Evolutionary conservation across 2,888 invertebrate genomes (phyloP).

Genomic region (Prosapia bicincta): DNA sequence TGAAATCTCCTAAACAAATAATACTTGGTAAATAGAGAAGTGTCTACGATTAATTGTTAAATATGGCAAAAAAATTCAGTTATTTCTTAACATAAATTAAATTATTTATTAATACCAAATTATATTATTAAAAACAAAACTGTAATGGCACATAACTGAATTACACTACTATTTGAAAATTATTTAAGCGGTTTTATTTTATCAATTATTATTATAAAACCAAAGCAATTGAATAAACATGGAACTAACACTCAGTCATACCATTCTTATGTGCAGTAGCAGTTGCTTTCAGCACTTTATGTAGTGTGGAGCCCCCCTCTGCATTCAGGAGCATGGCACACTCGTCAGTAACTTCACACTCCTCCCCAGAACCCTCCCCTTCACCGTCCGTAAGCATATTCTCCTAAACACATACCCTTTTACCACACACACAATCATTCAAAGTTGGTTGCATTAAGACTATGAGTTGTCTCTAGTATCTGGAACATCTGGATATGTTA

Average conservation of each 20-base stretch:
- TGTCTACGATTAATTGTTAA: too few species aligned
- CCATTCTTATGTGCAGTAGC: slow-evolving; percentile 36
- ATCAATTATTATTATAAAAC: neutral
- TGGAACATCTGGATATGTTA: neutral
- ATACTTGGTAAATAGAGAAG: too few species aligned
- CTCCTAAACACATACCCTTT: slow-evolving; percentile 46
- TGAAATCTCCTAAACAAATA: too few species aligned
- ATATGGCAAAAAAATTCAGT: too few species aligned
- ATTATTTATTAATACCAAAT: too few species aligned
- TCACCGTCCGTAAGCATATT: slow-evolving; percentile 57
- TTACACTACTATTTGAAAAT: neutral
- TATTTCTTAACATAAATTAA: too few species aligned
- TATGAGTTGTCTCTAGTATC: neutral
- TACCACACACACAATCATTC: neutral
- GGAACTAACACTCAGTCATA: slow-evolving; percentile 19
- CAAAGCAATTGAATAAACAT: neutral
- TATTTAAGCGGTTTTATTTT: neutral
- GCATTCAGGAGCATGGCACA: slow-evolving; percentile 64
- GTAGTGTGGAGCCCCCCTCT: slow-evolving; percentile 38
- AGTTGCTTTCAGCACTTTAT: slow-evolving; percentile 39
- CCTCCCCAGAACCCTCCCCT: slow-evolving; percentile 55
- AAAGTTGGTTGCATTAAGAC: neutral
- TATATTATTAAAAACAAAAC: too few species aligned
- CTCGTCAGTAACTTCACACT: slow-evolving; percentile 68
- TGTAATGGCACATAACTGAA: too few species aligned